phyloP scores from a whole-genome alignment of 1,140 invertebrate genomes.

The Trachymyrmex cornetzi region DNA sequence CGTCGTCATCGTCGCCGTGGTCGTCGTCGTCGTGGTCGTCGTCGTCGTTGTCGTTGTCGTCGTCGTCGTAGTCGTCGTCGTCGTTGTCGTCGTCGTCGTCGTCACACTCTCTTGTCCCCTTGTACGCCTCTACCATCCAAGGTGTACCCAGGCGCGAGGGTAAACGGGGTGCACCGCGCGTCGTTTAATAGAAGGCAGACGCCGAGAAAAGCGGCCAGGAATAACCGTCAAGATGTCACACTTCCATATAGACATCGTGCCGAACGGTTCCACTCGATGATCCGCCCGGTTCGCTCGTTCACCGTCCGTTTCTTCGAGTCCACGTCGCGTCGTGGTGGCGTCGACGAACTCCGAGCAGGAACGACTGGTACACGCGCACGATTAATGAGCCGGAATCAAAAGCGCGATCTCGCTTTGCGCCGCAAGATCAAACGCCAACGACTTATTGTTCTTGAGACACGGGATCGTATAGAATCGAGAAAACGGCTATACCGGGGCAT shows the following conservation, averaged over 20 bases:
- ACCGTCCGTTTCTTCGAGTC: constrained; percentile 18
- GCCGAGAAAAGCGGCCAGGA: constrained; percentile 80
- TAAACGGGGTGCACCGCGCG: constrained; percentile 67
- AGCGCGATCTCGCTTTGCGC: constrained; percentile 35
- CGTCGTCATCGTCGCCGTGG: constrained; percentile 53
- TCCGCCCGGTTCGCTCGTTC: constrained; percentile 56
- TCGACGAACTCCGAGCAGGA: neutral
- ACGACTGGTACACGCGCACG: constrained; percentile 20
- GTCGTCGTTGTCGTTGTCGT: constrained; percentile 48
- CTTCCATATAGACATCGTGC: constrained; percentile 84
- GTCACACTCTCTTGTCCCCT: constrained; percentile 57
- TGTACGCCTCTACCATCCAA: constrained; percentile 68
- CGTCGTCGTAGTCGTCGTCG: constrained; percentile 51
- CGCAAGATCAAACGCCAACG: constrained; percentile 39
- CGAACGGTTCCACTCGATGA: constrained; percentile 75
- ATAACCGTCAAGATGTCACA: constrained; percentile 87
- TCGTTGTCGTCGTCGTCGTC: constrained; percentile 59
- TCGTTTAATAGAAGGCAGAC: constrained; percentile 82
- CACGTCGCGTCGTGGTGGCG: neutral
- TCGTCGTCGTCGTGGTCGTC: constrained; percentile 50
- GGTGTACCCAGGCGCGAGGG: constrained; percentile 69
- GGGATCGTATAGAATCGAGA: neutral
- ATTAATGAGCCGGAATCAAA: constrained; percentile 55
- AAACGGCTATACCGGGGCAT: neutral
- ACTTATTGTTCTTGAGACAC: neutral